A percentile compares a stretch with the other conserved stretches of the same genome.
Conservation (phyloP, 2,797 vertebrate species). For the Spondyliosoma cantharus region DNA sequence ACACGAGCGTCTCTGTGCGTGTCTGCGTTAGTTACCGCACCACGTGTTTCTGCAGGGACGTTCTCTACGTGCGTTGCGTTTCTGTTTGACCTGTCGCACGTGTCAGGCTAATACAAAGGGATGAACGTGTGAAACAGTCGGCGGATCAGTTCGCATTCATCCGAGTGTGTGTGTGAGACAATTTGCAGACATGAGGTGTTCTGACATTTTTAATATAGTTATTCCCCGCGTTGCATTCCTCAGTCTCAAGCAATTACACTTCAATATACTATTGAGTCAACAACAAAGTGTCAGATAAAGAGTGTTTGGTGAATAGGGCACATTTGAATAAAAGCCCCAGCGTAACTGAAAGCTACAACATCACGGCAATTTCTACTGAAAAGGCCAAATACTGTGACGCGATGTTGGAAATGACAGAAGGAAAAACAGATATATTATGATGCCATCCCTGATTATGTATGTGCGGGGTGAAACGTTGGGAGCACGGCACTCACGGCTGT, state of each 20-base stretch:
- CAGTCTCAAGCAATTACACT: slow-evolving; percentile 30
- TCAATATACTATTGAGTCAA: slow-evolving; percentile 18
- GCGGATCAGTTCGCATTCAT: slow-evolving; percentile 22
- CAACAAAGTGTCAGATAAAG: slow-evolving; percentile 39
- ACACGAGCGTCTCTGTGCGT: slow-evolving; percentile 17
- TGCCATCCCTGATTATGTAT: slow-evolving; percentile 9
- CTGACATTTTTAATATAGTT: slow-evolving; percentile 5
- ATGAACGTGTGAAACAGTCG: background rate
- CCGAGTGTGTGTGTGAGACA: slow-evolving; percentile 8
- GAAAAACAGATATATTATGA: background rate
- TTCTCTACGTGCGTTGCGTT: background rate
- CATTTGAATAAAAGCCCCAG: background rate
- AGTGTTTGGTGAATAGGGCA: slow-evolving; percentile 20
- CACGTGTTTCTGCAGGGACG: background rate
- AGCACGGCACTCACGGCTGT: slow-evolving; percentile 85
- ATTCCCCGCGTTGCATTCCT: slow-evolving; percentile 4
- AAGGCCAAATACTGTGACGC: background rate
- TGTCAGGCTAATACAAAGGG: background rate
- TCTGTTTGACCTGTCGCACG: slow-evolving; percentile 8
- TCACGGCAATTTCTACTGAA: slow-evolving; percentile 4
- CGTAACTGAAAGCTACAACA: background rate
- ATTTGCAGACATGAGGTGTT: slow-evolving; percentile 13
- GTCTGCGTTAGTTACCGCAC: slow-evolving; percentile 20
- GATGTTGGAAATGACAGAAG: background rate
- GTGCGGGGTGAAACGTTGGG: background rate